Base-by-base conservation (phyloP, 1,140 invertebrate species). In the Drosophila subpulchrella region DNA sequence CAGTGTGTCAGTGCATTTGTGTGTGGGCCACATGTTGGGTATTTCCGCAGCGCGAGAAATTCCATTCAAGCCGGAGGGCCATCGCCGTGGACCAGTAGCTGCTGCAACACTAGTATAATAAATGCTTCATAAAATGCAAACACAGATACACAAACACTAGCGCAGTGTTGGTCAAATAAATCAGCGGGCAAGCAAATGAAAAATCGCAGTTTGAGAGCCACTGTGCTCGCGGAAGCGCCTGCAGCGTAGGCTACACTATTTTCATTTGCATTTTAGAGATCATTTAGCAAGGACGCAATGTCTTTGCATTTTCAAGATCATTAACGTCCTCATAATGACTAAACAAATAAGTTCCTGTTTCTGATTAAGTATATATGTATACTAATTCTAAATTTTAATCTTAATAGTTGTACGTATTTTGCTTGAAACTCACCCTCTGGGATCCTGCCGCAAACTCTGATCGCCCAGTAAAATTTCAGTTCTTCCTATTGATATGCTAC, bases 401-500 rank as follows among this genome's bases (percentile, higher is more conserved):
- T 10, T 32, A 12, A 12, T 39, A 13, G 1, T 38, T 13, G 10
- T 13, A 12, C 13, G 11, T 38, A 4, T 8, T 38, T 12, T 12
- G 2, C 1, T 12, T 3, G 1, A 10, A 12, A 77, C 83, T 92
- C 55, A 92, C 91, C 91, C 77, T 10, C 55, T 72, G 17, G 77
- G 50, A 32, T 92, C 92, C 55, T 82, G 79, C 48, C 91, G 80
- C 67, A 91, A 54, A 65, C 61, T 75, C 67, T 92, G 91, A 77
- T 92, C 92, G 55, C 92, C 92, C 60, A 92, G 66, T 80, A 92
- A 83, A 66, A 92, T 70, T 91, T 92, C 92, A 77, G 91, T 92
- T 88, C 91, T 85, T 75, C 92, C 91, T 91, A 91, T 92, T 92
- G 92, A 92, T 92, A 92, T 92, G 91, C 90, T 92, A 86, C 89